phyloP scores from a whole-genome alignment of 2,888 invertebrate genomes.

The Caenorhabditis wallacei region DNA sequence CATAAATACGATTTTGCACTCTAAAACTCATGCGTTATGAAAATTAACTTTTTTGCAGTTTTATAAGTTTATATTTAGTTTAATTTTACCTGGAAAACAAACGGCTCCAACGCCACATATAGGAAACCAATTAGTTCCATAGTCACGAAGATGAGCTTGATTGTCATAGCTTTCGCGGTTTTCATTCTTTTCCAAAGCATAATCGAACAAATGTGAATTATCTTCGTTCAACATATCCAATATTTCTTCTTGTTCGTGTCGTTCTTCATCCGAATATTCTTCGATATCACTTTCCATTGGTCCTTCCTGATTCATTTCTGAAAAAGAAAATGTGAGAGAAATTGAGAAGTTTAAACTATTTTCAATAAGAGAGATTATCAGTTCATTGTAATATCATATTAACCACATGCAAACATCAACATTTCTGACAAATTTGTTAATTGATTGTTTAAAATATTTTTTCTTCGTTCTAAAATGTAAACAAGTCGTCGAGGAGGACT shows the following conservation, averaged over 20 bases:
- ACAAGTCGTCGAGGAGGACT: no score
- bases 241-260: background rate
- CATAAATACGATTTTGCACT: no score
- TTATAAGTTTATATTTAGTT: no score
- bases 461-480: no score
- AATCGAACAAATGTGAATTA: constrained; percentile 14
- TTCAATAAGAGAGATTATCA: no score
- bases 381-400: no score
- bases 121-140: constrained; percentile 45
- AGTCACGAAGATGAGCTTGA: constrained; percentile 4
- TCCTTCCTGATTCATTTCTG: background rate
- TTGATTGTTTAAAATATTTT: no score
- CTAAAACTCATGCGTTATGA: no score
- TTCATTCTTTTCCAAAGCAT: constrained; percentile 14
- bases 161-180: constrained; percentile 17
- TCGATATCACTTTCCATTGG: background rate
- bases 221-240: background rate
- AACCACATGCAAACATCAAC: no score
- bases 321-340: background rate
- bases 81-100: constrained; percentile 52
- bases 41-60: no score
- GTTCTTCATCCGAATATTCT: background rate
- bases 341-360: no score
- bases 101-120: constrained; percentile 5
- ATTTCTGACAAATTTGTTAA: no score